Evolutionary conservation across 2,797 vertebrate species (phyloP).

Genomic region (Pseudopleuronectes americanus): DNA sequence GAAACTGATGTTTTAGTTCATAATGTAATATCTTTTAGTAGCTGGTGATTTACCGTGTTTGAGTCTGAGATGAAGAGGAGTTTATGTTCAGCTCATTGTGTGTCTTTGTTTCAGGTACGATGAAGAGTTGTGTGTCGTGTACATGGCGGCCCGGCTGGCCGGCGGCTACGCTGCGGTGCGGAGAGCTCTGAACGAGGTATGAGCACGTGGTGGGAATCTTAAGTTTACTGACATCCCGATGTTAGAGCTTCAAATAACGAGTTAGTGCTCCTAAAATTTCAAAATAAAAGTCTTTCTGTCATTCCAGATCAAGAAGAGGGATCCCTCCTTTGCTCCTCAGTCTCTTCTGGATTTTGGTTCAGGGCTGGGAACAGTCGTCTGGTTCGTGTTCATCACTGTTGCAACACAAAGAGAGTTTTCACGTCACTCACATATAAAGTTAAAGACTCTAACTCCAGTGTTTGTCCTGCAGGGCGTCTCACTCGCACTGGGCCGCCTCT

Average conservation of each 20-base stretch:
- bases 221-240: too few species aligned
- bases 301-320: slow-evolving; percentile 85
- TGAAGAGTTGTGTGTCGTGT: slow-evolving; percentile 85
- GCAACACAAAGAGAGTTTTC: not conserved
- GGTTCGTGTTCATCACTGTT: slow-evolving; percentile 75
- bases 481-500: slow-evolving; percentile 84
- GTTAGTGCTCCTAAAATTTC: not conserved
- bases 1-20: too few species aligned
- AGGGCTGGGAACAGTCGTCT: slow-evolving; percentile 87
- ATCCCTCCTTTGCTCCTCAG: slow-evolving; percentile 84
- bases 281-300: not conserved
- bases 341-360: slow-evolving; percentile 93
- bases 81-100: not conserved
- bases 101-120: slow-evolving; percentile 79
- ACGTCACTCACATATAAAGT: not conserved
- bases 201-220: not conserved
- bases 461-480: slow-evolving; percentile 84
- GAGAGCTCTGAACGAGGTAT: slow-evolving; percentile 89
- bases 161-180: slow-evolving; percentile 88
- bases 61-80: not conserved
- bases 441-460: rapidly evolving
- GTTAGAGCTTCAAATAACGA: not conserved
- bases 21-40: too few species aligned
- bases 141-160: slow-evolving; percentile 88
- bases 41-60: not conserved